A percentile compares a stretch with the other conserved stretches of the same genome.
These are phyloP conservation scores for Sciurus niger DNA, from an alignment of 2,113 vertebrate species.

Conservation along the genomic window DNA sequence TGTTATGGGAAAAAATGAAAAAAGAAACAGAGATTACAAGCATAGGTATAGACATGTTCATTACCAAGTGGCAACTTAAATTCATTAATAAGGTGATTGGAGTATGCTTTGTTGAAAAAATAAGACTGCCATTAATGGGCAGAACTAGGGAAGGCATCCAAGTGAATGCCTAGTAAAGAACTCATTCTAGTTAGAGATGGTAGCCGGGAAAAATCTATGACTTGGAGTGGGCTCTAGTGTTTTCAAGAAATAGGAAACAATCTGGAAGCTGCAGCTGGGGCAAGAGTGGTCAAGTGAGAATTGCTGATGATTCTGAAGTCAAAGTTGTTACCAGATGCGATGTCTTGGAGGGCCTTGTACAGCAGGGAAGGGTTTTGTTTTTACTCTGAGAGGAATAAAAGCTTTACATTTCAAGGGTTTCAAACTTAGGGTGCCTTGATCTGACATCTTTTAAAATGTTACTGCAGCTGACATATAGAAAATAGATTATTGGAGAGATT, in stretches of 20 bases:
- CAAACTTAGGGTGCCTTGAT: too few relatives aligned
- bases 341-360: neutral
- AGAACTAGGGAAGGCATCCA: neutral
- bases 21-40: neutral
- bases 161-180: neutral
- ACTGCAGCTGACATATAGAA: too few relatives aligned
- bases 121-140: neutral
- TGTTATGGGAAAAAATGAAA: neutral
- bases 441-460: too few relatives aligned
- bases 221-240: neutral
- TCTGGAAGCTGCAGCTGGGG: neutral
- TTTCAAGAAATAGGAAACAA: neutral
- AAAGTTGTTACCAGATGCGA: neutral
- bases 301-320: neutral
- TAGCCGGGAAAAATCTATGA: neutral
- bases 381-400: too few relatives aligned
- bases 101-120: neutral
- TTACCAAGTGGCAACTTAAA: neutral
- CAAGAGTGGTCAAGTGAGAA: neutral
- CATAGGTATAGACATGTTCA: neutral
- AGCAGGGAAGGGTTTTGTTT: neutral
- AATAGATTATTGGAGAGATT: too few relatives aligned
- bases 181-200: neutral
- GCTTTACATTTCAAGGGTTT: too few relatives aligned
- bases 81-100: neutral